Evolutionary conservation across 2,113 vertebrate genomes (phyloP).

Genomic region (Grus americana): DNA sequence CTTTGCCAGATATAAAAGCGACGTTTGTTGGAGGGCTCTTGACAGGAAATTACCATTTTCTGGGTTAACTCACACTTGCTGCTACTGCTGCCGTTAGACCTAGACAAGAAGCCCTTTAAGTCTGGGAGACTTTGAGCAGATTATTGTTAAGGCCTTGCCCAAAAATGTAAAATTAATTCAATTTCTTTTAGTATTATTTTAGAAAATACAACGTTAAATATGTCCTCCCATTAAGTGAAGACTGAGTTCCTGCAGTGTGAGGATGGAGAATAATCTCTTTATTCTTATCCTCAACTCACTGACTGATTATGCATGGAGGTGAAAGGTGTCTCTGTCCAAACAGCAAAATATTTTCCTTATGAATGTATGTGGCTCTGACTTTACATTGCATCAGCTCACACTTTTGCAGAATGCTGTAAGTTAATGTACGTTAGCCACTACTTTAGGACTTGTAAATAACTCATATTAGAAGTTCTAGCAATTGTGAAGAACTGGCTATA

Average conservation of each 20-base stretch:
- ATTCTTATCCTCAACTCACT: slow-evolving; percentile 40
- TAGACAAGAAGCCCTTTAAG: slow-evolving; percentile 61
- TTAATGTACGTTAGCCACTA: neutral
- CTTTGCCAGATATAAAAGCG: slow-evolving; percentile 80
- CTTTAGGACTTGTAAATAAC: neutral
- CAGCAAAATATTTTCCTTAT: slow-evolving; percentile 75
- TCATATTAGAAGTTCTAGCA: neutral
- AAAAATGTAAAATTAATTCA: slow-evolving; percentile 49
- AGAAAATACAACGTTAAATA: slow-evolving; percentile 66
- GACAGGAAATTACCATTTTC: slow-evolving; percentile 87
- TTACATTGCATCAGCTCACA: neutral
- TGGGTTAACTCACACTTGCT: slow-evolving; percentile 75
- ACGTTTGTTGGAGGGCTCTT: slow-evolving; percentile 81
- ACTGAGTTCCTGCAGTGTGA: slow-evolving; percentile 39
- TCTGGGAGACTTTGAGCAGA: neutral
- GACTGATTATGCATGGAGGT: slow-evolving; percentile 46
- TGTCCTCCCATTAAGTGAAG: slow-evolving; percentile 11
- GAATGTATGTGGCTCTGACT: slow-evolving; percentile 62
- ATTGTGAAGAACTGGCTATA: neutral
- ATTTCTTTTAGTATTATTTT: slow-evolving; percentile 63
- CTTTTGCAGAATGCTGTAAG: neutral
- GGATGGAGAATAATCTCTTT: slow-evolving; percentile 71
- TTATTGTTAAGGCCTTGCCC: slow-evolving; percentile 27
- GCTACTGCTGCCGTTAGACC: slow-evolving; percentile 61
- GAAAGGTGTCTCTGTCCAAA: slow-evolving; percentile 66